Evolutionary conservation across 2,113 vertebrate genomes (phyloP).

Genomic region (Perccottus glenii): DNA sequence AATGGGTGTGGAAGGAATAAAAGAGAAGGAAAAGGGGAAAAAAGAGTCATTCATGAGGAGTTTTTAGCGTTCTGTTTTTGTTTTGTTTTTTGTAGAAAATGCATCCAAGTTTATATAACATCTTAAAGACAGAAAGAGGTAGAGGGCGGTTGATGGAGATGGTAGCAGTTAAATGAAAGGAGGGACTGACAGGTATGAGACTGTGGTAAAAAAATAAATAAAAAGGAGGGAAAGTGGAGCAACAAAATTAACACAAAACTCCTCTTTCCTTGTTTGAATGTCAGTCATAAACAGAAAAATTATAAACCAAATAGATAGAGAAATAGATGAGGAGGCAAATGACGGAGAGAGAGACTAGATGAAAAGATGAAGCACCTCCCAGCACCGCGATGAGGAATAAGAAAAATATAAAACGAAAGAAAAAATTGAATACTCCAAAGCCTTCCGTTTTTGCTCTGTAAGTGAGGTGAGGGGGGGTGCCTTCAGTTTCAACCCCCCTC

Average conservation of each 20-base stretch:
- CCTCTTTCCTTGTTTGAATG: slow-evolving; percentile 62
- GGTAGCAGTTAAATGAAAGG: slow-evolving; percentile 37
- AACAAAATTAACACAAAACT: slow-evolving; percentile 56
- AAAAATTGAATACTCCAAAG: slow-evolving; percentile 86
- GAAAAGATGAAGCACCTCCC: slow-evolving; percentile 84
- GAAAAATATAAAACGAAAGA: slow-evolving; percentile 86
- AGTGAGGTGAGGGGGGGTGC: slow-evolving; percentile 58
- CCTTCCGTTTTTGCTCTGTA: slow-evolving; percentile 82
- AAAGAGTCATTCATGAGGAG: slow-evolving; percentile 73
- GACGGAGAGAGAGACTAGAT: slow-evolving; percentile 80
- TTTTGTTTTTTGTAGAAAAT: slow-evolving; percentile 67
- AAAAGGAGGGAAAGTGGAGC: slow-evolving; percentile 44
- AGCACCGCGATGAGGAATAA: slow-evolving; percentile 84
- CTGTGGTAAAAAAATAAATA: slow-evolving; percentile 27
- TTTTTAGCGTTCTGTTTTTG: slow-evolving; percentile 43
- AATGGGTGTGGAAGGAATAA: slow-evolving; percentile 76
- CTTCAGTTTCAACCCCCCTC: slow-evolving; percentile 66
- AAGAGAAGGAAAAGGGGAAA: slow-evolving; percentile 69
- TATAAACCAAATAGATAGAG: slow-evolving; percentile 82
- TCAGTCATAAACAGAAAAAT: slow-evolving; percentile 81
- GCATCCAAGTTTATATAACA: slow-evolving; percentile 74
- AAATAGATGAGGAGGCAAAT: slow-evolving; percentile 85
- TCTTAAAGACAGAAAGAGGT: slow-evolving; percentile 62
- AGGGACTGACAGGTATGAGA: slow-evolving; percentile 56
- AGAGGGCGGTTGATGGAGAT: slow-evolving; percentile 32